A percentile compares a stretch with the other conserved stretches of the same genome.
Conservation (phyloP, 2,888 invertebrate genomes). For the Tanytarsus gracilentus region DNA sequence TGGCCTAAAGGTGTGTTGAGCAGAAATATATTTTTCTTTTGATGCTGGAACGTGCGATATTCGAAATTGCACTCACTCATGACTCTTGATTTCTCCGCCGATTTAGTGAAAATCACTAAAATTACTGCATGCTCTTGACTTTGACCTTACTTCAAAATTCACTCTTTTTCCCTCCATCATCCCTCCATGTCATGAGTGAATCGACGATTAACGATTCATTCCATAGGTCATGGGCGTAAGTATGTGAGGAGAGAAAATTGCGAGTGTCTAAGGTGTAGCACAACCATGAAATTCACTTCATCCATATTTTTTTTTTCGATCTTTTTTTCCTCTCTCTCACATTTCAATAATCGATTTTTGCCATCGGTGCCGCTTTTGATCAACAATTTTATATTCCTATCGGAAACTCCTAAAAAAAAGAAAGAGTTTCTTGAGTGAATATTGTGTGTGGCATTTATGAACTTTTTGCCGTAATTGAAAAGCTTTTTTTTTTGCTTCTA, state of each 20-base stretch:
- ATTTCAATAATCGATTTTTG: not conserved
- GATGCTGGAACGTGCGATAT: too few species aligned
- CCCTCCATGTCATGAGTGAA: not conserved
- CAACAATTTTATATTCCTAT: not conserved
- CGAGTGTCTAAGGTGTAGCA: too few species aligned
- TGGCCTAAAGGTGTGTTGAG: too few species aligned
- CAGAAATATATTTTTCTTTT: too few species aligned
- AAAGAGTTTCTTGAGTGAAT: too few species aligned
- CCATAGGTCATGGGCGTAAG: constrained; percentile 12
- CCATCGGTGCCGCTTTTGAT: constrained; percentile 4
- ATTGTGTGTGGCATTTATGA: constrained; percentile 6
- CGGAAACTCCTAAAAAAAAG: too few species aligned
- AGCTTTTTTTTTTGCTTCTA: not conserved
- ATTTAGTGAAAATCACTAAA: not conserved
- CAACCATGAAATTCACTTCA: not conserved
- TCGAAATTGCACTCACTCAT: too few species aligned
- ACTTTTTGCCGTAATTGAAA: not conserved
- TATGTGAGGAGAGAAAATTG: not conserved
- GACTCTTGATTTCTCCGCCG: not conserved
- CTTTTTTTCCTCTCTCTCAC: not conserved
- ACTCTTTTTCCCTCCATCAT: not conserved
- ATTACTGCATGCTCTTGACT: constrained; percentile 15
- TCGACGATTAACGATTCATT: not conserved
- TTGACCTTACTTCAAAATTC: constrained; percentile 6
- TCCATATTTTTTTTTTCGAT: not conserved